A percentile compares a stretch with the other conserved stretches of the same genome.
Conservation (phyloP, 2,113 vertebrate genomes). For the Lophotis ruficrista region DNA sequence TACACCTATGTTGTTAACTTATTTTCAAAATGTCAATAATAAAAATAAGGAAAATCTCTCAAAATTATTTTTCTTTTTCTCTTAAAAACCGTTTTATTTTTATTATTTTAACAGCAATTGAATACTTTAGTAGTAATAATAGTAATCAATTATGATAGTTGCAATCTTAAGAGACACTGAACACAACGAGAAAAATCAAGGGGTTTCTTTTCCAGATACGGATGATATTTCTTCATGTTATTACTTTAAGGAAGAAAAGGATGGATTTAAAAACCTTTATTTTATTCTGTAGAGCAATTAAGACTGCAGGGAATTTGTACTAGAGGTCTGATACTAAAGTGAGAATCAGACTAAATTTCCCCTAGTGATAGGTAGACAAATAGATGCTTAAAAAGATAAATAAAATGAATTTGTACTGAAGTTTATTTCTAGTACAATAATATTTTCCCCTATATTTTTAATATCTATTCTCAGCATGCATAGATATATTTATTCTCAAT, state of each 20-base stretch:
- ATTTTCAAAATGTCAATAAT: background rate
- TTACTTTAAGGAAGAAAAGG: background rate
- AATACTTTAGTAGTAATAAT: background rate
- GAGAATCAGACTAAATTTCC: background rate
- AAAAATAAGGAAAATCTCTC: background rate
- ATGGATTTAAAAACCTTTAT: background rate
- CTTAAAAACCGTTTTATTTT: background rate
- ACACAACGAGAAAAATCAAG: background rate
- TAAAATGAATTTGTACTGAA: background rate
- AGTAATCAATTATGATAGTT: background rate
- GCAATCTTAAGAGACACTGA: background rate
- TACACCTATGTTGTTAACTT: background rate
- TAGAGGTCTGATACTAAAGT: background rate
- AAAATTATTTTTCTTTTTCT: background rate
- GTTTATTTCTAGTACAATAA: background rate
- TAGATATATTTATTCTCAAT: background rate
- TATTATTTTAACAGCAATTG: background rate
- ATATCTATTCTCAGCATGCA: rapidly evolving
- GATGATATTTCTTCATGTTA: background rate
- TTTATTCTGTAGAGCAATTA: background rate
- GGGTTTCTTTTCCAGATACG: rapidly evolving
- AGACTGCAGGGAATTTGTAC: background rate
- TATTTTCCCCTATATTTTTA: background rate
- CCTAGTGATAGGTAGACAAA: background rate
- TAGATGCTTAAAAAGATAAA: background rate